Base-by-base conservation (phyloP, 2,113 vertebrate species). In the Tonatia bakeri region DNA sequence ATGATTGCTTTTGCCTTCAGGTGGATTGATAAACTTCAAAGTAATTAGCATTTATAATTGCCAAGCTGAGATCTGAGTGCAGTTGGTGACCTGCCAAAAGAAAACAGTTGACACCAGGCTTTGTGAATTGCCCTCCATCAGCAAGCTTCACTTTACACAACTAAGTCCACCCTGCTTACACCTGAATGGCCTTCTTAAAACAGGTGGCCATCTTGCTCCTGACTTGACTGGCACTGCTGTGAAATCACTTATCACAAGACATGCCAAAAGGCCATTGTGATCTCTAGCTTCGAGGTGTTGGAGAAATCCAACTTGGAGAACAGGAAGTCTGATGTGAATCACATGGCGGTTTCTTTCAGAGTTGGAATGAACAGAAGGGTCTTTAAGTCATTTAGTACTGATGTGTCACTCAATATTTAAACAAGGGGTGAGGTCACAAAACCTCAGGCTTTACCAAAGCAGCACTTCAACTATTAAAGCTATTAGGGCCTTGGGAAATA, bases 31-130 rank as follows among this genome's bases (percentile, higher is more conserved):
- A 87, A 50, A 22, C 83, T 70, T 97, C 76, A 91, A 92, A 90
- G 85, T 50, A 92, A 88, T 94, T 95, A 94, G 31, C 70, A 88
- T 56, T n/a, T 83, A 47, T 69, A 56, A 91, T 86, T 94, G 79
- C n/a, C 81, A 82, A 86, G 6, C 43, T 79, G 72, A 79, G 52
- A 90, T 88, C 19, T 90, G 69, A 90, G 24, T 70, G 84, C 79
- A 0, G 4, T 3, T 85, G 94, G 87, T 87, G 94, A 90, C 45
- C 73, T 83, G 54, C 86, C 73, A 80, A 70, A 95, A 52, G 40
- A 77, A 94, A 91, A 80, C 19, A 43, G 69, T 77, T 24, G 50
- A 56, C 64, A 79, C 15, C 12, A 59, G 33, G 31, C 24, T 90
- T 90, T 61, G 24, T 75, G 85, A 88, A 7, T 67, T 85, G 24